Percentiles rank a stretch among this genome's conserved stretches.
Evolutionary conservation across 2,113 vertebrate genomes (phyloP).

Genomic region (Catharus bicknelli): DNA sequence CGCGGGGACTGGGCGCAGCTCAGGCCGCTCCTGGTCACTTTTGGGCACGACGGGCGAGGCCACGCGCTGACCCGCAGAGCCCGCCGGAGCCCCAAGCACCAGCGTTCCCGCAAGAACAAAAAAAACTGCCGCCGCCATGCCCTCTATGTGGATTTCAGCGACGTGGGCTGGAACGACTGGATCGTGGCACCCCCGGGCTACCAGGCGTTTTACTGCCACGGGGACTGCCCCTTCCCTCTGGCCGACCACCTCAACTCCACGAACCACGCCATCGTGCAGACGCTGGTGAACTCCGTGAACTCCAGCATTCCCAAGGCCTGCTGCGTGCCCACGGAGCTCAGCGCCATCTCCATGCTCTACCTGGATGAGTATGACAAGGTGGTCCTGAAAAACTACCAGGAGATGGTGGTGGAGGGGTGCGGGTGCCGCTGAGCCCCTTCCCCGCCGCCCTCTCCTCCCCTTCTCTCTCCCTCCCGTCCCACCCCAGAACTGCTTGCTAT

Average conservation of each 20-base stretch:
- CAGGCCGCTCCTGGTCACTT: constrained; percentile 95
- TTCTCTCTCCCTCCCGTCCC: constrained; percentile 7
- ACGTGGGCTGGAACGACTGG: constrained; percentile 98
- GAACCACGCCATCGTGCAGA: constrained; percentile 98
- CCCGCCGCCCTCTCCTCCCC: background rate
- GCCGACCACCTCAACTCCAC: constrained; percentile 98
- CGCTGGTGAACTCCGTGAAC: constrained; percentile 98
- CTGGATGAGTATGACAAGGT: constrained; percentile 98
- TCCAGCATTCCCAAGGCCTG: constrained; percentile 97
- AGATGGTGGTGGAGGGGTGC: constrained; percentile 98
- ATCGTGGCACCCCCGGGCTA: constrained; percentile 97
- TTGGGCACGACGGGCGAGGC: constrained; percentile 93
- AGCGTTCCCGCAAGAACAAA: constrained; percentile 88
- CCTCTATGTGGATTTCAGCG: constrained; percentile 97
- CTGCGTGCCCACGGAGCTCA: constrained; percentile 97
- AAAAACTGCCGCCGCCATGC: constrained; percentile 94
- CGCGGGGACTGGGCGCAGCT: constrained; percentile 91
- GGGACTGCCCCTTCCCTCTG: constrained; percentile 96
- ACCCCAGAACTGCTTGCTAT: constrained; percentile 53
- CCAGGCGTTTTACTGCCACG: constrained; percentile 97
- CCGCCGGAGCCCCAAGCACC: constrained; percentile 89
- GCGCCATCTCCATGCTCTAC: constrained; percentile 99
- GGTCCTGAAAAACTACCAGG: constrained; percentile 98
- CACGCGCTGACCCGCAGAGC: constrained; percentile 85
- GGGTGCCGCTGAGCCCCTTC: constrained; percentile 87